Evolutionary conservation across 2,888 invertebrate species (phyloP), one percentile per base, ranked within the genome.

Genomic region (Hymenopus coronatus): DNA sequence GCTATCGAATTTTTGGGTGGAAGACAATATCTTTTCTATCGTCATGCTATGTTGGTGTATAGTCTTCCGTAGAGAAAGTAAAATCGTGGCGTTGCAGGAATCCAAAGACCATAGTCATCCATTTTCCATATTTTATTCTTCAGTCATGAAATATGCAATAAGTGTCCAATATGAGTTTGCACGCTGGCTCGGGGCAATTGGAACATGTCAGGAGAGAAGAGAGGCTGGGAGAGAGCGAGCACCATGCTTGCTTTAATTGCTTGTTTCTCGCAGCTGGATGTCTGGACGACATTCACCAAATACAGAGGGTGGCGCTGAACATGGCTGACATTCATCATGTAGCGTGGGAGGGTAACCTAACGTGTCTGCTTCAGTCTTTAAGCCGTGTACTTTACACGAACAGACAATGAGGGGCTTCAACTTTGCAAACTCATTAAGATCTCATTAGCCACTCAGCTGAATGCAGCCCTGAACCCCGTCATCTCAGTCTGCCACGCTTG

Each of bases 391-490:
- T 84, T 84, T 84, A 84, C 84, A 84, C 85, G 28, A 85, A 85
- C 46, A 85, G 85, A 85, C 85, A 85, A 85, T 85, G 46, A 85
- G 85, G 28, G 85, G 54, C 85, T 46, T 27, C 46, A 20, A 85
- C 40, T 85, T 85, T 46, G 85, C 85, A 54, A 85, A 85, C 54
- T 85, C 85, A 85, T 85, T 85, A 85, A 85, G 85, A 85, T 85
- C 85, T 85, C 85, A 85, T 85, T 85, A 85, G 85, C 85, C 85
- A 46, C 85, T 85, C 40, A 46, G 46, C 30, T 84, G 84, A 84
- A 84, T 84, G 15, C 40, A 28, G 85, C 27, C 27, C 6, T 2
- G 4, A 2, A 20, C 9, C 9, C n/a, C 84, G 33, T 84, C 84
- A 84, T 30, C 33, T 12, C 84, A 25, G 33, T 9, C 84, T 84